Percentiles rank a stretch among this genome's conserved stretches.
These are phyloP conservation scores for Euura lappo DNA, from an alignment of 1,140 invertebrate genomes.

Conservation along the genomic window DNA sequence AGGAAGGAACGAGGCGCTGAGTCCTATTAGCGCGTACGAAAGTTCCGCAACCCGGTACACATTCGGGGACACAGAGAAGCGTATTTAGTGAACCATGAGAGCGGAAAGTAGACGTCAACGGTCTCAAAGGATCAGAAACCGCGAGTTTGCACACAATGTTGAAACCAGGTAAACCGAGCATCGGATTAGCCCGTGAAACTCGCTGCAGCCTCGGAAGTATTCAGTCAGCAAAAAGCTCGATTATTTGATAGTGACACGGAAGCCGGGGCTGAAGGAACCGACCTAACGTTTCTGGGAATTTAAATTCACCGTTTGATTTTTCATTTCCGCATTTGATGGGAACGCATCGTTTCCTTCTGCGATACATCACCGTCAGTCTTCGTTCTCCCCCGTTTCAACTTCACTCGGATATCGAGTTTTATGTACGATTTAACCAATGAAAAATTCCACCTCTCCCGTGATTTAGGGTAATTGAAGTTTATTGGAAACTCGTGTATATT, in stretches of 20 bases:
- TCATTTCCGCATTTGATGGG: no score
- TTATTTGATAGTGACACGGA: not conserved
- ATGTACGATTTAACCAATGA: not conserved
- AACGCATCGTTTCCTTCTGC: no score
- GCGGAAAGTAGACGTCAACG: no score
- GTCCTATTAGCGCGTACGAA: no score
- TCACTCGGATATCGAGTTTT: not conserved
- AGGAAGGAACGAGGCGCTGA: no score
- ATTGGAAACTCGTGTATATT: not conserved
- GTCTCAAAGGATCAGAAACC: constrained; percentile 4
- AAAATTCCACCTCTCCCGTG: not conserved
- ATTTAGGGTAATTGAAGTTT: constrained; percentile 3
- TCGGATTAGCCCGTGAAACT: not conserved
- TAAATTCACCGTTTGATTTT: not conserved
- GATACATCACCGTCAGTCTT: not conserved
- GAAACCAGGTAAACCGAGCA: not conserved
- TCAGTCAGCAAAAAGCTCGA: not conserved
- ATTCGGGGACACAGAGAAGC: no score
- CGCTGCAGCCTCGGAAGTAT: not conserved
- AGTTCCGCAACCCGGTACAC: no score
- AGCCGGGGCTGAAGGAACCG: not conserved
- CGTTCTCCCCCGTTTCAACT: not conserved
- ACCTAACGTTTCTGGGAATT: not conserved
- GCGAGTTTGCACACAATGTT: not conserved
- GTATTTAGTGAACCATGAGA: no score